phyloP scores from a whole-genome alignment of 2,797 vertebrate genomes.

The Sebastes trivittatus region DNA sequence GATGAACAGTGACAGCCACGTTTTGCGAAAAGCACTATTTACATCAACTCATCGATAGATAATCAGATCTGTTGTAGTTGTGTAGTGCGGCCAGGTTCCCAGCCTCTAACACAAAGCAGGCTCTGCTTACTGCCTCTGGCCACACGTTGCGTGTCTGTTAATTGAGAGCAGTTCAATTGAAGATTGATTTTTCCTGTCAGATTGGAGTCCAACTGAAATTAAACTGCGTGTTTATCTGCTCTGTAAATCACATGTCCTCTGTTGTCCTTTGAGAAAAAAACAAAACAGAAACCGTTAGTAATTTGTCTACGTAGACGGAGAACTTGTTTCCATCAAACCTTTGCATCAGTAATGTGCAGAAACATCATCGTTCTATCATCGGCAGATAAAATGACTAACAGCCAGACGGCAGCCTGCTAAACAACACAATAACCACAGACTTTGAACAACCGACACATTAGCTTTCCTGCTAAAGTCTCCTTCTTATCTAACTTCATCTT shows the following conservation, averaged over 20 bases:
- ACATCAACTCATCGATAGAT: neutral
- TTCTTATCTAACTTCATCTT: neutral
- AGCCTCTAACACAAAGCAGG: neutral
- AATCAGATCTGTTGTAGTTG: neutral
- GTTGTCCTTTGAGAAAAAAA: neutral
- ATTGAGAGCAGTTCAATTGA: neutral
- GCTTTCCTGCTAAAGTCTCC: neutral
- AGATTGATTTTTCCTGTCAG: slow-evolving; percentile 7
- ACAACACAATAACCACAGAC: too few species aligned
- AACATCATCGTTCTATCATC: neutral
- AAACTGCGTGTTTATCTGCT: neutral
- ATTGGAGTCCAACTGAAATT: neutral
- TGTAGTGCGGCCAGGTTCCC: too few species aligned
- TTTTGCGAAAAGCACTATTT: neutral
- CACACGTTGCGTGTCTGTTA: neutral
- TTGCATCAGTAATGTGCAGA: neutral
- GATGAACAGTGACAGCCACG: neutral
- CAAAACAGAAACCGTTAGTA: too few species aligned
- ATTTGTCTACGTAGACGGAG: neutral
- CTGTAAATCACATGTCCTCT: neutral
- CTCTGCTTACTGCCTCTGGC: neutral
- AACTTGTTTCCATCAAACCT: neutral
- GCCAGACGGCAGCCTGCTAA: neutral
- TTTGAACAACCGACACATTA: neutral
- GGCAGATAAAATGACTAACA: neutral